Evolutionary conservation across 37 sponge, comb jelly and placozoan genomes (phyloP).

Genomic region (Aplysina aerophoba): DNA sequence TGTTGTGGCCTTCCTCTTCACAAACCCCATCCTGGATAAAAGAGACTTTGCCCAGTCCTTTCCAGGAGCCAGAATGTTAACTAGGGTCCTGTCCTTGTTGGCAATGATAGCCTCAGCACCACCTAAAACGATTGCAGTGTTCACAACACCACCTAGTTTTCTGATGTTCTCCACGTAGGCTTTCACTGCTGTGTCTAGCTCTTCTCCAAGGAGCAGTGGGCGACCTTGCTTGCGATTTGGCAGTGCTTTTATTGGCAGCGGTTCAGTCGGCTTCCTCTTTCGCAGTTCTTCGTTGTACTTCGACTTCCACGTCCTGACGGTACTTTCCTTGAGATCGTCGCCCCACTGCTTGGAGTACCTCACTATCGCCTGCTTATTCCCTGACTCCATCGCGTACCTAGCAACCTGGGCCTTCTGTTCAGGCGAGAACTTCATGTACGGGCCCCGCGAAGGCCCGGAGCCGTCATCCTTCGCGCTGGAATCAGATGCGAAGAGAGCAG

Average conservation of each 20-base stretch:
- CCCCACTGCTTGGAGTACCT: neutral
- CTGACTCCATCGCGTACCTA: conserved; percentile 6
- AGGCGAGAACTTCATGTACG: conserved; percentile 46
- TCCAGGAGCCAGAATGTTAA: neutral
- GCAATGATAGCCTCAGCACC: neutral
- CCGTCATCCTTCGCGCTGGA: too few species aligned
- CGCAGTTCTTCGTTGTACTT: neutral
- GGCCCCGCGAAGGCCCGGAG: conserved; percentile 10
- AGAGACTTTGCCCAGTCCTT: neutral
- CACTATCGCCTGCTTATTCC: neutral
- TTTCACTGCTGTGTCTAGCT: neutral
- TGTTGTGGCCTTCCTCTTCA: conserved; percentile 26
- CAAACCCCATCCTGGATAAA: conserved; percentile 13
- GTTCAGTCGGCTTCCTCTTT: neutral
- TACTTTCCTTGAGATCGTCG: neutral
- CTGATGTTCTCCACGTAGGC: neutral
- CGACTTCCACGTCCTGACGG: neutral
- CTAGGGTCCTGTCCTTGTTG: conserved; percentile 9
- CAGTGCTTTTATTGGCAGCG: conserved; percentile 15
- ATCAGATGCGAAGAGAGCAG: too few species aligned
- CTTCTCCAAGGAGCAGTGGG: too few species aligned
- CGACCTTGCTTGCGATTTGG: neutral
- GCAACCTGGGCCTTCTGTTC: conserved; percentile 45
- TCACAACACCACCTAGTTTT: neutral
- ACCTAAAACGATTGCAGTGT: conserved; percentile 4